These are phyloP conservation scores for Falco columbarius DNA, from an alignment of 2,797 vertebrate species.

Conservation along the genomic window DNA sequence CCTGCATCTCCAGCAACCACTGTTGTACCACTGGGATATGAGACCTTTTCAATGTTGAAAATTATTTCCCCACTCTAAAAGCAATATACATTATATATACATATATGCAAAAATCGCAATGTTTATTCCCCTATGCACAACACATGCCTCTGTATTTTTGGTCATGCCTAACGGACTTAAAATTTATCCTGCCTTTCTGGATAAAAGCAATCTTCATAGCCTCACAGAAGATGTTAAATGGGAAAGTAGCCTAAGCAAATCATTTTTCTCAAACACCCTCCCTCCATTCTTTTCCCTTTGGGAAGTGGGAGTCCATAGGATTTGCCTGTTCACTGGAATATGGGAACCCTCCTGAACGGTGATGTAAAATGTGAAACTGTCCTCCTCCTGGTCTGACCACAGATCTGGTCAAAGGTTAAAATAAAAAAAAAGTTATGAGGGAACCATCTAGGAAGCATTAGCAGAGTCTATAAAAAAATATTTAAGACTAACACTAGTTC, in stretches of 20 bases:
- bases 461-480: not conserved
- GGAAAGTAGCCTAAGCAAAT: not conserved
- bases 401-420: not conserved
- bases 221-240: not conserved
- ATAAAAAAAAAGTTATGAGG: too few relatives aligned
- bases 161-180: not conserved
- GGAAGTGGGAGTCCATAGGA: not conserved
- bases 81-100: too few relatives aligned
- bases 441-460: not conserved
- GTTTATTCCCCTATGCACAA: not conserved
- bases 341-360: not conserved
- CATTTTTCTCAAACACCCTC: not conserved
- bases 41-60: not conserved
- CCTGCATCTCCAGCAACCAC: not conserved
- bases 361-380: fast-evolving
- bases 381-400: not conserved
- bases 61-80: not conserved
- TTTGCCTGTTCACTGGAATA: not conserved
- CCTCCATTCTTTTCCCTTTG: not conserved
- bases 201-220: not conserved
- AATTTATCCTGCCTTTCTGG: not conserved
- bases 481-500: not conserved
- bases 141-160: not conserved
- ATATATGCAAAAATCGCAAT: not conserved
- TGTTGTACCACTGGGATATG: not conserved